Evolutionary conservation across 2,888 invertebrate species (phyloP), one percentile per base, ranked within the genome.

Genomic region (Synanthedon formicaeformis): DNA sequence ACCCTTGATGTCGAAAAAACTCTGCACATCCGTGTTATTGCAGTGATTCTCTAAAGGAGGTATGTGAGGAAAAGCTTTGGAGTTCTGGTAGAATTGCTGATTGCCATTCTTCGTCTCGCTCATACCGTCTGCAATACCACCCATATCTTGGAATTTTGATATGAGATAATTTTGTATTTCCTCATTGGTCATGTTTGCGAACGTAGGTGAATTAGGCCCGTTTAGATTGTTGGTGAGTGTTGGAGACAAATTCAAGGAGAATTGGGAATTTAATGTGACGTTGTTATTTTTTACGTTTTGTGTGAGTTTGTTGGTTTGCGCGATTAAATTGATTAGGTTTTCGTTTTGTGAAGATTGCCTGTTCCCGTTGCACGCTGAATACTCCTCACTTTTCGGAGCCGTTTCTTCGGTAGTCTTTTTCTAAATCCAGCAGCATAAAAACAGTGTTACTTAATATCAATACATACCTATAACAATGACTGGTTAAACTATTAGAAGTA

Each of bases 81-180:
- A 63, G 56, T 87, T 87, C 56, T 86, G 86, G 54, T 72, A 86
- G 61, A 71, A 86, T 55, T 58, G 56, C 34, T 56, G 58, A 58
- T 76, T 79, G 59, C 79, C 79, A 57, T 73, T 80, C 2, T 68
- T 65, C 4, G 64, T 52, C 6, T 65, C 71, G 0, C 57, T 53
- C 4, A 62, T 59, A 2, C 66, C 73, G 11, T 76, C 71, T 1
- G 71, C 60, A 41, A 78, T 69, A 2, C 71, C 69, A 3, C 69
- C 72, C 71, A 84, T 73, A 41, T 80, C 74, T 67, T 84, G 72
- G 56, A 85, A 84, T 60, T 82, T 83, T 0, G 76, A 62, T 56
- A 82, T 80, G 16, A 87, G 65, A 56, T 82, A 84, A 51, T 78
- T 71, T 57, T 86, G 86, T 48, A 86, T 80, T 59, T 86, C 75